A percentile compares a stretch with the other conserved stretches of the same genome.
Conservation (phyloP, 1,140 invertebrate species). For the Eurosta solidaginis region DNA sequence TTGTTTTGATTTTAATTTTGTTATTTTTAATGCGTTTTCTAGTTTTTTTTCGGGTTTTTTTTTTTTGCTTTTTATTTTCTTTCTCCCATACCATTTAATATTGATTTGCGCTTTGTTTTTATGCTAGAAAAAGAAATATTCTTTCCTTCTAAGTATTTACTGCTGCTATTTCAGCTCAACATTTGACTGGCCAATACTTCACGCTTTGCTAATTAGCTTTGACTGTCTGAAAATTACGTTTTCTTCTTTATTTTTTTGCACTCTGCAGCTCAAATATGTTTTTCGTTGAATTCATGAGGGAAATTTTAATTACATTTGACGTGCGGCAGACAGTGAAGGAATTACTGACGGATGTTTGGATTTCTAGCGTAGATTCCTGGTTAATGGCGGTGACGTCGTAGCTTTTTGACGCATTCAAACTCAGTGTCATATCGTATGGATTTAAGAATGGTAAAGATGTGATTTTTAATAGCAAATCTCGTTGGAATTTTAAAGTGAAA, state of each 20-base stretch:
- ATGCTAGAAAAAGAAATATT: background rate
- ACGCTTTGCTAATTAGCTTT: conserved; percentile 37
- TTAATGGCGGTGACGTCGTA: background rate
- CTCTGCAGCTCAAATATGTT: background rate
- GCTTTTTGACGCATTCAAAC: background rate
- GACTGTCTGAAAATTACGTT: conserved; percentile 19
- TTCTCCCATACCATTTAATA: background rate
- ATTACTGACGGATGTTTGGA: background rate
- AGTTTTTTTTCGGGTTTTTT: too few species aligned
- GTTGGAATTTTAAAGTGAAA: background rate
- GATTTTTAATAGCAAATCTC: background rate
- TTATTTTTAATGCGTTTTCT: conserved; percentile 1
- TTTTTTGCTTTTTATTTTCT: too few species aligned
- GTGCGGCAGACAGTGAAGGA: conserved; percentile 16
- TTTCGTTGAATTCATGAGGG: conserved; percentile 5
- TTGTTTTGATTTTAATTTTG: conserved; percentile 23
- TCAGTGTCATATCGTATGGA: background rate
- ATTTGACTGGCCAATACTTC: conserved; percentile 23
- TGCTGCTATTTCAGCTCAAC: background rate
- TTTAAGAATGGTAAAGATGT: background rate
- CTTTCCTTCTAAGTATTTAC: background rate
- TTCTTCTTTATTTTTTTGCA: background rate
- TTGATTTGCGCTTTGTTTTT: conserved; percentile 24
- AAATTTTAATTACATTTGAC: conserved; percentile 31
- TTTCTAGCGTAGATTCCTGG: background rate